Evolutionary conservation across 2,113 vertebrate species (phyloP), one percentile per base, ranked within the genome.

Genomic region (Platichthys stellatus): DNA sequence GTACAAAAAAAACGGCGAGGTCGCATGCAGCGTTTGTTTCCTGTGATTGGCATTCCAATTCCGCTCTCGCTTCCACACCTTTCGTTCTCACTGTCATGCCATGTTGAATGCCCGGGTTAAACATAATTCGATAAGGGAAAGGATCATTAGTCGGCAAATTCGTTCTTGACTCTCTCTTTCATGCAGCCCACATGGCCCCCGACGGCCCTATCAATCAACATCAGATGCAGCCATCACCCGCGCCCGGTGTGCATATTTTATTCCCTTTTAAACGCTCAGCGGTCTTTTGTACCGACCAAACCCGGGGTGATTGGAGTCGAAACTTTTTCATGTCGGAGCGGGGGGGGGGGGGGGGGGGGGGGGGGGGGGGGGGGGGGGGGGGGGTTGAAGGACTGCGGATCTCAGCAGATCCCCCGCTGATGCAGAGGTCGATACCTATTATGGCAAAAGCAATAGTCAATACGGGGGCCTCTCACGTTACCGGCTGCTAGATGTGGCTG

Each of bases 391-490:
- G 80, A 90, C 73, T 89, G 84, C 89, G 79, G 78, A 79, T 87
- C 72, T 89, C 89, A 93, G 88, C 88, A 88, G 71, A 83, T 85
- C 81, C 82, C 26, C 81, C n/a, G n/a, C 74, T 53, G 68, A 86
- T 76, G 82, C 65, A 63, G 70, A 68, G 83, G 81, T 93, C 89
- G 86, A 89, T 92, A 90, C 78, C 82, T 86, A 90, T 92, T 87
- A 91, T 77, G 64, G 79, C 77, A 86, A 89, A 93, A 81, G 78
- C 84, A 86, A 88, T 92, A 91, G 81, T 91, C 86, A 82, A 89
- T 92, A 74, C 31, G 28, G 65, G 23, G 70, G 28, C 4, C 69
- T 82, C 76, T 61, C 24, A 64, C 73, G 58, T 84, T 67, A 69
- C 28, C 72, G 40, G 71, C 64, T 69, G 17, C 40, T 26, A 20